These are phyloP conservation scores for Scotopteryx bipunctaria DNA, from an alignment of 2,888 invertebrate genomes.

Conservation along the genomic window DNA sequence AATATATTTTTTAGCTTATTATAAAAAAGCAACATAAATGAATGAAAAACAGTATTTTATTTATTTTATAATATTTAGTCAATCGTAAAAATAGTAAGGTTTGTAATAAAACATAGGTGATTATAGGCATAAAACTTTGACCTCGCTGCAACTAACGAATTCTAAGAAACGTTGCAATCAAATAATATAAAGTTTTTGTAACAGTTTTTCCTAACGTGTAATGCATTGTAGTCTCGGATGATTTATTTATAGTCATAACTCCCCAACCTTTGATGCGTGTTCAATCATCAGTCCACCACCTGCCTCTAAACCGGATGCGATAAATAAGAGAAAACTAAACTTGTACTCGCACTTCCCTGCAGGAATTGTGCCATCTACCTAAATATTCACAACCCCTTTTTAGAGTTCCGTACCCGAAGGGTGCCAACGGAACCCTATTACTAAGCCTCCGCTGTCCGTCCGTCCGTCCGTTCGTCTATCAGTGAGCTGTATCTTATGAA, in stretches of 20 bases:
- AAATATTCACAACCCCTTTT: conserved; percentile 1
- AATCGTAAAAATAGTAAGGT: too few relatives aligned
- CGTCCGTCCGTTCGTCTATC: too few relatives aligned
- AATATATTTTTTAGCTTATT: too few relatives aligned
- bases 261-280: conserved; percentile 22
- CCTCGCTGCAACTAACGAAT: conserved; percentile 16
- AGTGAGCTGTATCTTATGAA: too few relatives aligned
- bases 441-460: too few relatives aligned
- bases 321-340: conserved; percentile 73
- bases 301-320: conserved; percentile 75
- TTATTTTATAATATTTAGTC: too few relatives aligned
- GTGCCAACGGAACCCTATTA: too few relatives aligned
- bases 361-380: conserved; percentile 55
- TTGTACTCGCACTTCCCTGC: conserved; percentile 57
- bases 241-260: conserved; percentile 24
- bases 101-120: too few relatives aligned
- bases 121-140: conserved; percentile 4
- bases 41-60: too few relatives aligned
- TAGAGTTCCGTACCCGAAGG: too few relatives aligned
- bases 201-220: conserved; percentile 2
- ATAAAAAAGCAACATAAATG: too few relatives aligned
- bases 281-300: conserved; percentile 56
- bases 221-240: conserved; percentile 21
- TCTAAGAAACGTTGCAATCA: conserved; percentile 6
- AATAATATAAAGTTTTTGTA: conserved; percentile 13